Base-by-base conservation (phyloP, 2,797 vertebrate species). In the Tapirus indicus region DNA sequence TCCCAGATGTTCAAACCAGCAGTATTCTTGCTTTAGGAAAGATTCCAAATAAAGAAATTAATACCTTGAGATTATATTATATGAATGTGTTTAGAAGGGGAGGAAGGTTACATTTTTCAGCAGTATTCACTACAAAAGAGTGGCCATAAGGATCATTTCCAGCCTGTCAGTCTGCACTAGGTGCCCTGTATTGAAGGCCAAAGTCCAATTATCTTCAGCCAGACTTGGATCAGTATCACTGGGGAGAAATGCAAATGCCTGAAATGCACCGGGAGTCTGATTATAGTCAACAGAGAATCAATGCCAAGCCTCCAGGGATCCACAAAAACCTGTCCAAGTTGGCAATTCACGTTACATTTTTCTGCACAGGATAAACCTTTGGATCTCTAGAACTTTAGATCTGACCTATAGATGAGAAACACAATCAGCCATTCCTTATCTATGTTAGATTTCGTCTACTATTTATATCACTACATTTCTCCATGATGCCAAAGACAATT, bases 251-350 rank as follows among this genome's bases (percentile, higher is more conserved):
- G 95, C 75, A 66, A 90, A 82, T 87, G 66, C 68, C 66, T 98
- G 95, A 98, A 97, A 96, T 92, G 88, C 12, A 87, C 60, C 94
- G 96, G 62, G 12, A n/a, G 0, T 94, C 96, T 98, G 95, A 84
- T 62, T 71, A n/a, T 35, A 88, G 89, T 96, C 60, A 90, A 68
- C 69, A 85, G 18, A 5, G 88, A 97, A 95, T 75, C n/a, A 0
- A 82, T 96, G 83, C 92, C 89, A 91, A 44, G 29, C 91, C 97
- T 98, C 91, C 13, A 74, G 41, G 71, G 96, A 92, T 96, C 80
- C 83, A 83, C 69, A 97, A 25, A 96, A 98, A 95, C 69, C 94
- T 95, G 83, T 94, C 96, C 97, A 98, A 98, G 27, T 98, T 98
- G 80, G 64, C 96, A 96, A 87, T 87, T 97, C 58, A 97, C 14